These are phyloP conservation scores for Lagopus muta DNA, from an alignment of 2,113 vertebrate species.

Conservation along the genomic window DNA sequence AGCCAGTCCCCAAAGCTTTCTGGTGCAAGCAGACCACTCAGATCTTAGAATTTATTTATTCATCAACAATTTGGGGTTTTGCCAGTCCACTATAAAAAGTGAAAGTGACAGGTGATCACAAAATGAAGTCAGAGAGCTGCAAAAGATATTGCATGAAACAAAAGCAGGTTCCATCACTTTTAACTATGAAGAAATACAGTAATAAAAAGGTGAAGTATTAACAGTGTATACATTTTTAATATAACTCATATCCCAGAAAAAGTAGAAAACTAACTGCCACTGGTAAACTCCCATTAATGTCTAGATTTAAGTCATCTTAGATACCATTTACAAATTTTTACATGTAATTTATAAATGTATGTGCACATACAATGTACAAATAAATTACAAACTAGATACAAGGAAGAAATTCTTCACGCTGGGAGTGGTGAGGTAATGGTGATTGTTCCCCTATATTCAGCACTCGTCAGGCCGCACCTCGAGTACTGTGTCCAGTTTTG, in stretches of 20 bases:
- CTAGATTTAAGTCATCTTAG: neutral
- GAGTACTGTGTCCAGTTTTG: no score
- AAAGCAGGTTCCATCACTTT: neutral
- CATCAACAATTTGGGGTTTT: neutral
- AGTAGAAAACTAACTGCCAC: neutral
- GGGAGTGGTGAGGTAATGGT: neutral
- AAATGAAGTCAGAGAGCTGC: neutral
- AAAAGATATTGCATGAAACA: neutral
- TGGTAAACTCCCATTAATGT: neutral
- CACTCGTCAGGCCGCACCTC: no score
- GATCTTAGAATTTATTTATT: neutral
- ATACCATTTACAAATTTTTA: no score
- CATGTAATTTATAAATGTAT: no score
- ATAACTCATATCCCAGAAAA: neutral
- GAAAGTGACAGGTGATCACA: neutral
- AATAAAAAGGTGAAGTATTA: neutral
- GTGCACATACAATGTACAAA: neutral
- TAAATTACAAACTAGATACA: neutral
- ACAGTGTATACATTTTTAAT: neutral
- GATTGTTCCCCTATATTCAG: no score
- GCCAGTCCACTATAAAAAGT: conserved; percentile 13
- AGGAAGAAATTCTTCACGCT: neutral
- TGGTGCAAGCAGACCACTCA: neutral
- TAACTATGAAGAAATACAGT: neutral
- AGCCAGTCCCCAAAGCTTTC: neutral